Evolutionary conservation across 1,140 invertebrate species (phyloP), one percentile per base, ranked within the genome.

Genomic region (Ooceraea biroi): DNA sequence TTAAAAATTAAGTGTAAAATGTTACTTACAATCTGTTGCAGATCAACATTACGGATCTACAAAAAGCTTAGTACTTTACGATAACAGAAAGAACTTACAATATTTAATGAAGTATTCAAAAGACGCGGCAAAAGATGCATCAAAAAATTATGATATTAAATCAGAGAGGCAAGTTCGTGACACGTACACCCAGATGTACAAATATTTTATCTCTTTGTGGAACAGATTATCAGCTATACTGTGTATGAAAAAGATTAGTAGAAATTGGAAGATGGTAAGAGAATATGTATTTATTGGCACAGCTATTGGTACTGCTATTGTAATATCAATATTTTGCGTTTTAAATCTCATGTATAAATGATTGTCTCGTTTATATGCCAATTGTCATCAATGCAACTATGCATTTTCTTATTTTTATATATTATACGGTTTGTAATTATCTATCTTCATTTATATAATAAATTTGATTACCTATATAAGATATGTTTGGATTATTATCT

Each of bases 251-350:
- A 17, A 84, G 11, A 27, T 27, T 12, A 27, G 1, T 19, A 30
- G 69, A 69, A 80, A 69, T 30, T 84, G 83, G 83, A 68, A 25
- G 11, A 83, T 5, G 61, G 65, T 80, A 80, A 78, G 76, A 50
- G 63, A 80, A 60, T 84, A 84, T 27, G 65, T 60, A 61, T 80
- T 84, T 66, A 44, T 66, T 61, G 63, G 55, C n/a, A 22, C 14
- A 69, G 44, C 19, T 69, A n/a, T n/a, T n/a, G n/a, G n/a, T n/a
- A n/a, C n/a, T n/a, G 52, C 22, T 27, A 27, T 84, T 69, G 1
- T 84, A 22, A 84, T 80, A 84, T 80, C 52, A 27, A 50, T 84
- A 44, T 66, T 50, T 80, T 84, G 74, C 17, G 11, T 78, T 80
- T 80, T 66, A 19, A 65, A 57, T 22, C 61, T 57, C 50, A 76